These are phyloP conservation scores for Formicarius rufipectus DNA, from an alignment of 2,113 vertebrate species.

Conservation along the genomic window DNA sequence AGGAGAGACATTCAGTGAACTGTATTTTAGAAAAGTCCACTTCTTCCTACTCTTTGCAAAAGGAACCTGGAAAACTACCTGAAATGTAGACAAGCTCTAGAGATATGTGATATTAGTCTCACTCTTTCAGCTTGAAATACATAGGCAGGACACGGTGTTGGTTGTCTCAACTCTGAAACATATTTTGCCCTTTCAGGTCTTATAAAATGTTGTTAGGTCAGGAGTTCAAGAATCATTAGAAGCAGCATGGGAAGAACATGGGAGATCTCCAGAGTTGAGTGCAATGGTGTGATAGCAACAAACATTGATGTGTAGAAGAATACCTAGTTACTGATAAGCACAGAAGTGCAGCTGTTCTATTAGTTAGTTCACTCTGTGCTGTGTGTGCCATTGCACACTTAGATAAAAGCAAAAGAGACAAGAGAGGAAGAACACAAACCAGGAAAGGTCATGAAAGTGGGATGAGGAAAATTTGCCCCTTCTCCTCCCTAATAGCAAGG, in stretches of 20 bases:
- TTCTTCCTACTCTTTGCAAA: neutral
- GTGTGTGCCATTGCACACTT: neutral
- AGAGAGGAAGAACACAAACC: neutral
- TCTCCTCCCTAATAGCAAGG: neutral
- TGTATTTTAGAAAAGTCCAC: neutral
- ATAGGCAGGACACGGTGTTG: neutral
- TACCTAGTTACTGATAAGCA: neutral
- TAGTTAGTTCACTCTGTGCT: neutral
- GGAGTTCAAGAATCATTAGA: neutral
- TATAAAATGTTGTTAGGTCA: neutral
- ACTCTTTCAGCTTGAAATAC: neutral
- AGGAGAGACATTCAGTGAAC: neutral
- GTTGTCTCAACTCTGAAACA: neutral
- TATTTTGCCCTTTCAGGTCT: neutral
- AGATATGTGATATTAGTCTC: neutral
- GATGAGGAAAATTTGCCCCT: neutral
- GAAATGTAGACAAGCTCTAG: neutral
- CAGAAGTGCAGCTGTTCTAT: neutral
- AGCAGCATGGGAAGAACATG: neutral
- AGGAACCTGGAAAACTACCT: neutral
- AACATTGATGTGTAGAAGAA: neutral
- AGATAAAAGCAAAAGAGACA: neutral
- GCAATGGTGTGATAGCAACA: neutral
- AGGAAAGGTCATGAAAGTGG: neutral
- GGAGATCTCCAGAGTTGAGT: neutral